Evolutionary conservation across 1,140 invertebrate species (phyloP), one percentile per base, ranked within the genome.

Genomic region (Zaprionus nigranus): DNA sequence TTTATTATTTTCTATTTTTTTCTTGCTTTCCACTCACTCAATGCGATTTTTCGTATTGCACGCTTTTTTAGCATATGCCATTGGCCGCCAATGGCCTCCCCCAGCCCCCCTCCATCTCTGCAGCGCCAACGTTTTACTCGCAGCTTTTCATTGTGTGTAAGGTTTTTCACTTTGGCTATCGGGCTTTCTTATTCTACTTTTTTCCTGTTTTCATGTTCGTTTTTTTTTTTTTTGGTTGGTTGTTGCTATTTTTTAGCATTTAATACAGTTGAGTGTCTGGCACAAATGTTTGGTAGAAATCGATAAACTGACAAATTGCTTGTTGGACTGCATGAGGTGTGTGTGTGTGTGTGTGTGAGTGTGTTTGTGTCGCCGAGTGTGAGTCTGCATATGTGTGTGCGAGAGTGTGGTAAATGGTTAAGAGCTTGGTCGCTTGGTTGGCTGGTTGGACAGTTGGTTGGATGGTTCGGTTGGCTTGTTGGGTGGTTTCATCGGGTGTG

Each of bases 201-300:
- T 68, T 56, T 30, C 40, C 57, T 26, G 28, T 38, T 63, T 60
- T 61, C 13, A 54, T 6, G 15, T 36, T 58, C 46, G 38, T 40
- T 40, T 34, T 54, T 30, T 53, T 30, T 63, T 38, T 38, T 51
- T 30, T 63, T 62, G 20, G 15, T 70, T n/a, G 24, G 46, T 78
- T 87, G 84, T 84, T 88, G 85, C 85, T 84, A 78, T 88, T 88
- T 88, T 88, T 88, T 90, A 90, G 86, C 85, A 90, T 90, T 90
- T 90, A 90, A 90, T 90, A 90, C 85, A 90, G 85, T 90, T 88
- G 85, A 90, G 85, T 88, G 85, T 90, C 85, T 90, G 85, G 85
- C 85, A 90, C 82, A 90, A 90, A 90, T 90, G 86, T 90, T 90
- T 90, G 85, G 85, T 90, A 90, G 85, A 90, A 90, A 90, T 90